Evolutionary conservation across 2,113 vertebrate genomes (phyloP).

Genomic region (Cathartes aura): DNA sequence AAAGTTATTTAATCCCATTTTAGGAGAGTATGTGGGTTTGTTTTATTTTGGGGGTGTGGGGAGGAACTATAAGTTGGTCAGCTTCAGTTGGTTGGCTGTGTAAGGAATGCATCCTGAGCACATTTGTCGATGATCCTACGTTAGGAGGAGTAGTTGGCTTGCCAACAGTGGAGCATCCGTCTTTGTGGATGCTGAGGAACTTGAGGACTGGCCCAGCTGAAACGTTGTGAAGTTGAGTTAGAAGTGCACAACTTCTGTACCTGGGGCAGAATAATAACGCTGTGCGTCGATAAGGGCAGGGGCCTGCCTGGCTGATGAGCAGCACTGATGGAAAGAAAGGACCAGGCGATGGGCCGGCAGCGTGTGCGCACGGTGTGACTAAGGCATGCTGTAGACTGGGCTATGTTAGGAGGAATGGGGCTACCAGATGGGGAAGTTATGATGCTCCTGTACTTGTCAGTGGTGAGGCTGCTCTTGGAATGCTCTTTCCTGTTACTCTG

Average conservation of each 20-base stretch:
- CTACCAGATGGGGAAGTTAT: not conserved
- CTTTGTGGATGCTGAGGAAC: not conserved
- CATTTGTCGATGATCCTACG: not conserved
- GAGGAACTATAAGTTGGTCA: not conserved
- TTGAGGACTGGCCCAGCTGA: not conserved
- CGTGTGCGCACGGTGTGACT: rapidly evolving
- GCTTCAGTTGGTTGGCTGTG: not conserved
- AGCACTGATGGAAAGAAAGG: not conserved
- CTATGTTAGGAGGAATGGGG: not conserved
- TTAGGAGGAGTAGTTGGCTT: not conserved
- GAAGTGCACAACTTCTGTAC: not conserved
- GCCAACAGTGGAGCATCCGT: rapidly evolving
- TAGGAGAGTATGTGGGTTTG: not conserved
- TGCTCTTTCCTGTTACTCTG: too few relatives aligned
- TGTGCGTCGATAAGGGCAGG: rapidly evolving
- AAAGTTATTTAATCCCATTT: not conserved
- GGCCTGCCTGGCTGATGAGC: not conserved
- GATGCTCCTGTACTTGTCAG: not conserved
- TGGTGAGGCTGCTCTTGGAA: not conserved
- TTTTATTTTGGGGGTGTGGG: not conserved
- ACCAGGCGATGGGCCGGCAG: rapidly evolving
- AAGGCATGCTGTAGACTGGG: not conserved
- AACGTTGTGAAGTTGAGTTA: not conserved
- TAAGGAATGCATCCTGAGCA: not conserved
- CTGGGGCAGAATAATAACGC: not conserved